These are phyloP conservation scores for Platichthys flesus DNA, from an alignment of 2,113 vertebrate genomes.

Conservation along the genomic window DNA sequence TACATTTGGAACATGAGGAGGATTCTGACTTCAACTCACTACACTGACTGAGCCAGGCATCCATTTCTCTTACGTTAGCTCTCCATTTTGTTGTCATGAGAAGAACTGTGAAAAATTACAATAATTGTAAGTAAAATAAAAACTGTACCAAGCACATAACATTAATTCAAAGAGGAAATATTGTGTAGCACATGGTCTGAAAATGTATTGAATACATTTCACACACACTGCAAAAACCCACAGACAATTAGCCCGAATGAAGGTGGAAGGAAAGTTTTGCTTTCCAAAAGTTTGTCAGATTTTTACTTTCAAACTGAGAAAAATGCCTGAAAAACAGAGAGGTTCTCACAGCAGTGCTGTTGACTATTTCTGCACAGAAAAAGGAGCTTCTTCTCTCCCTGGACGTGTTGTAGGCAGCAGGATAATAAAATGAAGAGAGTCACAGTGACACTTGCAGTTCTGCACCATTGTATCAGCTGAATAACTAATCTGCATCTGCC, in stretches of 20 bases:
- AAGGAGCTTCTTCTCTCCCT: constrained; percentile 19
- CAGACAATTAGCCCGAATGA: background rate
- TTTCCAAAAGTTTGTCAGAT: background rate
- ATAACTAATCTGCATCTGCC: constrained; percentile 74
- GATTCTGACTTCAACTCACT: too few species aligned
- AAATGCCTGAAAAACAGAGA: constrained; percentile 22
- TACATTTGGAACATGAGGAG: too few species aligned
- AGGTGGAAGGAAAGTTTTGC: background rate
- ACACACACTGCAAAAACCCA: background rate
- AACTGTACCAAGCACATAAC: background rate
- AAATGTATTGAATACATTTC: background rate
- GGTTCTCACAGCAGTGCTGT: constrained; percentile 42
- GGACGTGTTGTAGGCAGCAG: constrained; percentile 55
- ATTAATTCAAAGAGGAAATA: background rate
- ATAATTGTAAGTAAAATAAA: too few species aligned
- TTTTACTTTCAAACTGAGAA: background rate
- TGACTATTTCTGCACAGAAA: constrained; percentile 23
- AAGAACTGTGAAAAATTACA: background rate
- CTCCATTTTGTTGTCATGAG: too few species aligned
- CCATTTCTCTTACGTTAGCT: too few species aligned
- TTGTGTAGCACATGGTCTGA: background rate
- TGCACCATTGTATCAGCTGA: constrained; percentile 62
- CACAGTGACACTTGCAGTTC: constrained; percentile 59
- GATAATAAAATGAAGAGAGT: constrained; percentile 49
- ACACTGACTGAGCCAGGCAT: too few species aligned